phyloP scores from a whole-genome alignment of 2,888 invertebrate genomes.

The Danaus chrysippus region DNA sequence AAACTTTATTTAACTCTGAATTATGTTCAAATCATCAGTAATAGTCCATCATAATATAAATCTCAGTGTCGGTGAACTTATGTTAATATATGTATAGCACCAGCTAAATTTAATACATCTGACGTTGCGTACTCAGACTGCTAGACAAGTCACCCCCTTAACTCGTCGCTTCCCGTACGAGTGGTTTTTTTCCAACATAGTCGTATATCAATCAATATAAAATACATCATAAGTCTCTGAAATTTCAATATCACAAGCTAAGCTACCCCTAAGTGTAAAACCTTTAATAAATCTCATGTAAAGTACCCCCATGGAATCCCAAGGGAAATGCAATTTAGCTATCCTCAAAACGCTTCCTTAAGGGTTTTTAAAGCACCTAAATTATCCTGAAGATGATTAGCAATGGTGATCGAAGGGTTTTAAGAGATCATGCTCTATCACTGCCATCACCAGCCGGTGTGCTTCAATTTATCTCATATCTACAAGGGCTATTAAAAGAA shows the following conservation, averaged over 20 bases:
- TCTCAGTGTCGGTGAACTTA: constrained; percentile 21
- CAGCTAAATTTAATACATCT: constrained; percentile 27
- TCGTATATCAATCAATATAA: too few species aligned
- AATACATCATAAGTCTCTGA: too few species aligned
- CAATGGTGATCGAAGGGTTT: constrained; percentile 25
- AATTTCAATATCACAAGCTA: too few species aligned
- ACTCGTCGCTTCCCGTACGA: constrained; percentile 6
- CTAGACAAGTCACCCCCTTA: constrained; percentile 15
- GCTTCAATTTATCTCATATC: constrained; percentile 19
- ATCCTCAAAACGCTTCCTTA: constrained; percentile 16
- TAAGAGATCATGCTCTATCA: constrained; percentile 31
- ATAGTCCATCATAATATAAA: not conserved
- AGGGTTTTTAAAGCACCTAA: constrained; percentile 27
- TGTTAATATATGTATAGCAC: constrained; percentile 17
- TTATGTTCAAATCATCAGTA: too few species aligned
- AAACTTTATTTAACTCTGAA: too few species aligned
- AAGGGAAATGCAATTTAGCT: constrained; percentile 13
- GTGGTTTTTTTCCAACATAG: not conserved
- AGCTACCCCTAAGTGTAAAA: too few species aligned
- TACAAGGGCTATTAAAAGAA: constrained; percentile 6
- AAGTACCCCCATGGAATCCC: not conserved
- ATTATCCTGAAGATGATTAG: constrained; percentile 32
- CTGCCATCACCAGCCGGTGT: constrained; percentile 25
- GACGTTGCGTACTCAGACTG: constrained; percentile 21
- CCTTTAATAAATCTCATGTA: too few species aligned